A percentile compares a stretch with the other conserved stretches of the same genome.
Conservation (phyloP, 2,888 invertebrate genomes). For the Morpho achilles region DNA sequence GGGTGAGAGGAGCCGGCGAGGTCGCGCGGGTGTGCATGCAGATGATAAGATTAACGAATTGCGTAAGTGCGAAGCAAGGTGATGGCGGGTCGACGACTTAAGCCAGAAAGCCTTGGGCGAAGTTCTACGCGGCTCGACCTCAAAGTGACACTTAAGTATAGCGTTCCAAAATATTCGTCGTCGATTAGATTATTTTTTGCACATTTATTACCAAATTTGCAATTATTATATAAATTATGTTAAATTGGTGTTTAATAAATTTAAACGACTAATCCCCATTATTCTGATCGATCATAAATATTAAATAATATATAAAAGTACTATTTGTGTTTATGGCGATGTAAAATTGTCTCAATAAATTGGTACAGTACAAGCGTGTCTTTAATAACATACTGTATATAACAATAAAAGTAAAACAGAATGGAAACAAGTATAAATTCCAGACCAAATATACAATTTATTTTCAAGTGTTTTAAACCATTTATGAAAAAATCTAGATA, state of each 20-base stretch:
- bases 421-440: neutral
- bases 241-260: no score
- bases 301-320: no score
- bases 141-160: slow-evolving; percentile 56
- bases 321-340: no score
- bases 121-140: slow-evolving; percentile 62
- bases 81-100: slow-evolving; percentile 74
- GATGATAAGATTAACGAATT: slow-evolving; percentile 76
- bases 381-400: no score
- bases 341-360: no score
- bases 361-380: no score
- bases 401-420: no score
- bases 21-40: slow-evolving; percentile 66
- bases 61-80: slow-evolving; percentile 76
- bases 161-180: slow-evolving; percentile 29
- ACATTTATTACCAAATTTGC: slow-evolving; percentile 3
- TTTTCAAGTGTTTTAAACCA: neutral
- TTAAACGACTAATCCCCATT: neutral
- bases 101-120: slow-evolving; percentile 64
- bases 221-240: neutral
- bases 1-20: slow-evolving; percentile 57
- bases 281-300: no score
- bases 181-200: slow-evolving; percentile 11
- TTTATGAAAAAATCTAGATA: slow-evolving; percentile 2
- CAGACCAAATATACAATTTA: neutral